Percentiles rank a stretch among this genome's conserved stretches.
Conservation (phyloP, 1,140 invertebrate species). For the Matsumurasca onukii region DNA sequence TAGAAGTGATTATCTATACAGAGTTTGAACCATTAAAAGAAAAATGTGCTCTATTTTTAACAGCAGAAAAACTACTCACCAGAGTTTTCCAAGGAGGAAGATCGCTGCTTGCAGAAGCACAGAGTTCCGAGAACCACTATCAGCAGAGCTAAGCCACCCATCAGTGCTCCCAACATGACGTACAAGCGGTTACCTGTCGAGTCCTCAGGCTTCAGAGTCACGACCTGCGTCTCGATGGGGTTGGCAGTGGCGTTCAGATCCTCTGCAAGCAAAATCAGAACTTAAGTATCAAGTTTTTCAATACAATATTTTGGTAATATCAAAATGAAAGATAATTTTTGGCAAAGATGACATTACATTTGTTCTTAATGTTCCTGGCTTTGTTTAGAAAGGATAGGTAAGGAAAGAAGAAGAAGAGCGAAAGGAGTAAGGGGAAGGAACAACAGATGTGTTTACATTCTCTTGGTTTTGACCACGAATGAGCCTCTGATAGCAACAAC, state of each 20-base stretch:
- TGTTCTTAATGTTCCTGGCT: neutral
- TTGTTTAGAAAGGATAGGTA: too few relatives aligned
- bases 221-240: slow-evolving; percentile 28
- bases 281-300: too few relatives aligned
- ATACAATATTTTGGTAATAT: neutral
- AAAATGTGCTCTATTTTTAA: too few relatives aligned
- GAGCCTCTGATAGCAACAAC: too few relatives aligned
- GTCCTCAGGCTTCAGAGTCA: slow-evolving; percentile 34
- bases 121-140: slow-evolving; percentile 50
- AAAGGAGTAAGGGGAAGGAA: too few relatives aligned
- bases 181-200: slow-evolving; percentile 53
- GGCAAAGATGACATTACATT: neutral
- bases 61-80: too few relatives aligned
- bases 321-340: neutral
- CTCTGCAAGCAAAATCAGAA: slow-evolving; percentile 35
- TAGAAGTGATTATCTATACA: too few relatives aligned
- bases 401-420: too few relatives aligned
- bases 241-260: slow-evolving; percentile 37
- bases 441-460: too few relatives aligned
- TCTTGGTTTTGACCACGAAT: too few relatives aligned
- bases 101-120: slow-evolving; percentile 53
- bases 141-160: slow-evolving; percentile 53
- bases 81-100: slow-evolving; percentile 48
- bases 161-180: slow-evolving; percentile 56
- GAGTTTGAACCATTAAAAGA: too few relatives aligned